Evolutionary conservation across 2,113 vertebrate species (phyloP).

Genomic region (Laticauda laticaudata): DNA sequence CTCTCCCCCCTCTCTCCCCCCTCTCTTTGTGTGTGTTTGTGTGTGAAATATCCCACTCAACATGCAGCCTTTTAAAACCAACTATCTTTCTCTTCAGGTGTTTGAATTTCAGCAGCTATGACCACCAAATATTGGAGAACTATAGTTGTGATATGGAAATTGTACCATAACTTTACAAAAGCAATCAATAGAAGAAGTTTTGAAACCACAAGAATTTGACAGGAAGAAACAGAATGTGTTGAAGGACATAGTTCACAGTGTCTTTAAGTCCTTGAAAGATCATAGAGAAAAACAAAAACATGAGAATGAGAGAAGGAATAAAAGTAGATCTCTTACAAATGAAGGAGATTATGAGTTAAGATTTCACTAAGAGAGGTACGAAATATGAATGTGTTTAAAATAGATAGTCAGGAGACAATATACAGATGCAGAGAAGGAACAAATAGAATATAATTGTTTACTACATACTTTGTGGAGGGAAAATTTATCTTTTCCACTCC

Average conservation of each 20-base stretch:
- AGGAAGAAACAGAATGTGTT: background rate
- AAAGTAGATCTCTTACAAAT: background rate
- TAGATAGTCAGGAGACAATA: background rate
- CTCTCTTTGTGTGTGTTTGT: too few species aligned
- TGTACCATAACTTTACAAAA: background rate
- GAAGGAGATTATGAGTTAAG: background rate
- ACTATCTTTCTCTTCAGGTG: background rate
- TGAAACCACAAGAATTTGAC: background rate
- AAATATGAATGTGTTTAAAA: background rate
- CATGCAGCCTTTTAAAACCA: background rate
- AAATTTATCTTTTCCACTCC: background rate
- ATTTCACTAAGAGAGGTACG: background rate
- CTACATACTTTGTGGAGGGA: background rate
- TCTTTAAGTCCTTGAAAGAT: background rate
- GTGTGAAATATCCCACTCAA: background rate
- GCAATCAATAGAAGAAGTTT: background rate
- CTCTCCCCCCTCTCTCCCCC: background rate
- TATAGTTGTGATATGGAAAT: background rate
- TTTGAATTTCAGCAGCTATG: background rate
- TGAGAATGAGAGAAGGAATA: background rate
- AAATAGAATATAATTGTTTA: background rate
- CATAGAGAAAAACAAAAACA: background rate
- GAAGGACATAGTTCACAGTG: too few species aligned
- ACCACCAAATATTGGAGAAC: background rate
- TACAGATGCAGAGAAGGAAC: background rate